Base-by-base conservation (phyloP, 2,797 vertebrate species). In the Enteromius mattozi region DNA sequence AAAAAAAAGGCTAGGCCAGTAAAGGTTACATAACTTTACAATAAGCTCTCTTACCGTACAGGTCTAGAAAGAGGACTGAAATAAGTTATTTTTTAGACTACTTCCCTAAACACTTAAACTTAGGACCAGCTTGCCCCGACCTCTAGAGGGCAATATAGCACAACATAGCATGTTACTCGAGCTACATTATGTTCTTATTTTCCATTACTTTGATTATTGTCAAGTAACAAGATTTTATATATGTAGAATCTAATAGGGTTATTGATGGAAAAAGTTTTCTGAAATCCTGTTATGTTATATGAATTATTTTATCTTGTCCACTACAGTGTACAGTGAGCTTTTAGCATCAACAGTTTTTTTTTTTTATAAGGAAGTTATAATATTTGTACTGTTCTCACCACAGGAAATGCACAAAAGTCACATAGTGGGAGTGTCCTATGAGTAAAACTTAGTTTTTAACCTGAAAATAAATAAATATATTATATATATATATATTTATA, bases 111-210 rank as follows among this genome's bases (percentile, higher is more conserved):
- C 66, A 56, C 9, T 30, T 13, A 16, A 45, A 78, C 56, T 27
- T 14, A 24, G 33, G n/a, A 69, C 8, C 35, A 56, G 16, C 14
- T 37, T 51, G 33, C 3, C 14, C 12, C 19, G 14, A 19, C 37
- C 80, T 71, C 51, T 61, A 81, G 68, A 30, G 10, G 24, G 68
- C 80, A 45, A 21, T 70, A 19, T 10, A 61, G 6, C 69, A 33
- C 24, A n/a, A 3, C 21, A 3, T n/a, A n/a, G 21, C 6, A 21
- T 40, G 40, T 56, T n/a, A 59, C 21, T 42, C 7, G 8, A 40
- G 21, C 37, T 30, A 56, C 3, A 19, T 3, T 27, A 10, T 19
- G n/a, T 78, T 61, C 10, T 51, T 14, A 5, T 47, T 79, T 37
- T 37, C 2, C 0, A 7, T 47, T 13, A 27, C 9, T 35, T 51